phyloP scores from a whole-genome alignment of 2,888 invertebrate genomes.

The Caenorhabditis virilis region DNA sequence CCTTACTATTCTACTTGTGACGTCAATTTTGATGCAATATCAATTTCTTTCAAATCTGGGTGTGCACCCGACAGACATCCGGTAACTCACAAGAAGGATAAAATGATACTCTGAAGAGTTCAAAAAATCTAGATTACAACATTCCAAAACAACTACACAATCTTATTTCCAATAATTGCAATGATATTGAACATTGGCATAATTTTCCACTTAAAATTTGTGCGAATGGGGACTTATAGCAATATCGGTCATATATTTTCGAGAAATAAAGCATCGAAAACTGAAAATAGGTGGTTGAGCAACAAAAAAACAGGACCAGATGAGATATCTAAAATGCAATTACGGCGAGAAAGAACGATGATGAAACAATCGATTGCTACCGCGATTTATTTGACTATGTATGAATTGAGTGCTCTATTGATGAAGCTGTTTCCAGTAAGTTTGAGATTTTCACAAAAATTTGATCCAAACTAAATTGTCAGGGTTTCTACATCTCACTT shows the following conservation, averaged over 20 bases:
- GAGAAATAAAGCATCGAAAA: not conserved
- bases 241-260: not conserved
- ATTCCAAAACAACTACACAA: too few species aligned
- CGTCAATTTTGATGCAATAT: not conserved
- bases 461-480: not conserved
- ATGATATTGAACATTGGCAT: not conserved
- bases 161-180: not conserved
- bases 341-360: not conserved
- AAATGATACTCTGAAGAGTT: too few species aligned
- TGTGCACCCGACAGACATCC: not conserved
- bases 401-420: not conserved
- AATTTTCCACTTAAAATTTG: not conserved
- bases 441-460: too few species aligned
- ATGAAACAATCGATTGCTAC: not conserved
- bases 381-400: not conserved
- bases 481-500: not conserved
- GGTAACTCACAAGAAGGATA: not conserved
- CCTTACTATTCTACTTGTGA: not conserved
- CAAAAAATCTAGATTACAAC: too few species aligned
- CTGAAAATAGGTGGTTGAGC: not conserved
- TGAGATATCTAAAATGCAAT: not conserved
- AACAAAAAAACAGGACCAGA: not conserved
- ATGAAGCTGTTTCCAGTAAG: not conserved
- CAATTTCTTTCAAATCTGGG: not conserved
- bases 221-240: not conserved